Percentiles rank a stretch among this genome's conserved stretches.
Evolutionary conservation across 2,888 invertebrate species (phyloP).

Genomic region (Xestia sexstrigata): DNA sequence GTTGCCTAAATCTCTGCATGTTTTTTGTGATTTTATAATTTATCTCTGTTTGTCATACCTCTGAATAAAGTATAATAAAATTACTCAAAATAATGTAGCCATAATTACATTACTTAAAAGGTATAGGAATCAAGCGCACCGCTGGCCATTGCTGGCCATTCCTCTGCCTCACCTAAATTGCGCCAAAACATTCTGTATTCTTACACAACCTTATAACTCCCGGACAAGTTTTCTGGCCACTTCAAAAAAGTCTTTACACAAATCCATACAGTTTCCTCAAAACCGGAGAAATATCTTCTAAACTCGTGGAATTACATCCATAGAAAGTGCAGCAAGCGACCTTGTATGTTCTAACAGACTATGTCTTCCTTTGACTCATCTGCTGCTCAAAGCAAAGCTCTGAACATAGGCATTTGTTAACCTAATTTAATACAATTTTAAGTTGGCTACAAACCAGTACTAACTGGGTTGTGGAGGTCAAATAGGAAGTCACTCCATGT

Average conservation of each 20-base stretch:
- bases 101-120: not conserved
- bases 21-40: not conserved
- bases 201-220: not conserved
- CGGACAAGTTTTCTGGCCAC: not conserved
- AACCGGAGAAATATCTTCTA: not conserved
- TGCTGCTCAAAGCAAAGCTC: not conserved
- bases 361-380: not conserved
- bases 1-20: not conserved
- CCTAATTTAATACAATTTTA: not conserved
- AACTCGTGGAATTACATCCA: not conserved
- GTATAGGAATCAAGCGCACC: not conserved
- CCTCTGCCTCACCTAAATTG: not conserved
- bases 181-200: not conserved
- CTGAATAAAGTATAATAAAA: not conserved
- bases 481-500: no score
- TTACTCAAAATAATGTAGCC: not conserved
- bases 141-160: not conserved
- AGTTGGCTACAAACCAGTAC: no score
- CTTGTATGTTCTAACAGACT: not conserved
- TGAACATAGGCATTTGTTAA: not conserved
- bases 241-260: not conserved
- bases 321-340: slow-evolving; percentile 1
- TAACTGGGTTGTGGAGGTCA: no score
- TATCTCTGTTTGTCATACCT: no score
- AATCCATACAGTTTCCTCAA: not conserved